Conservation (phyloP, 2,888 invertebrate genomes). For the Aspidapion aeneum region DNA sequence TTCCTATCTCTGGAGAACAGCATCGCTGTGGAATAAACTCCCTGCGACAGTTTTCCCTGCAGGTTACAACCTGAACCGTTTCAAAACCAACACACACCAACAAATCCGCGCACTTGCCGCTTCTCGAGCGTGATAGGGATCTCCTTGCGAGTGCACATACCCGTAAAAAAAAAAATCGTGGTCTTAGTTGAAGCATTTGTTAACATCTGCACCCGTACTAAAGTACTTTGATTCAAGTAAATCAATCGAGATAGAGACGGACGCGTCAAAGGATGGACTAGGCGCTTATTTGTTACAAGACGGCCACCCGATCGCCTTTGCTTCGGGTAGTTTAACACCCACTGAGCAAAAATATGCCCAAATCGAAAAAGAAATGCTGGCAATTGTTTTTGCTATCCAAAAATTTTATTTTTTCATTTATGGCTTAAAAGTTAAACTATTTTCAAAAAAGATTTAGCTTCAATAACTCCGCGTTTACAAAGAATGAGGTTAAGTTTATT, state of each 20-base stretch:
- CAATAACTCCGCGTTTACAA: slow-evolving; percentile 27
- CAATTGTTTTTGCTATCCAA: slow-evolving; percentile 29
- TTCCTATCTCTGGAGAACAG: too few relatives aligned
- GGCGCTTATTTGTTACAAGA: slow-evolving; percentile 39
- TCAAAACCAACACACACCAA: too few relatives aligned
- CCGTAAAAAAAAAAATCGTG: too few relatives aligned
- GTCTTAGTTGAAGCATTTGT: too few relatives aligned
- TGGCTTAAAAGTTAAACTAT: slow-evolving; percentile 19
- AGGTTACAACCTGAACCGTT: too few relatives aligned
- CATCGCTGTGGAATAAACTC: too few relatives aligned
- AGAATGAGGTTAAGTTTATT: slow-evolving; percentile 26
- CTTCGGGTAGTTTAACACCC: slow-evolving; percentile 34
- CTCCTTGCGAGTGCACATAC: too few relatives aligned
- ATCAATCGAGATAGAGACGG: slow-evolving; percentile 34
- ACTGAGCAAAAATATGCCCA: slow-evolving; percentile 40
- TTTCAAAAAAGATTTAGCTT: neutral
- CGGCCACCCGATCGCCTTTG: slow-evolving; percentile 37
- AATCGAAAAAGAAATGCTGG: slow-evolving; percentile 43
- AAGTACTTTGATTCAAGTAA: slow-evolving; percentile 27
- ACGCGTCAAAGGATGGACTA: slow-evolving; percentile 34
- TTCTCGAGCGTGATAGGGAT: too few relatives aligned
- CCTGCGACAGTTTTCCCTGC: too few relatives aligned
- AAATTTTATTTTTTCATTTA: slow-evolving; percentile 36
- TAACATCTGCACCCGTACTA: slow-evolving; percentile 27
- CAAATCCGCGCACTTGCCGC: too few relatives aligned